Evolutionary conservation across 2,797 vertebrate species (phyloP).

Genomic region (Lindbergichthys nudifrons): DNA sequence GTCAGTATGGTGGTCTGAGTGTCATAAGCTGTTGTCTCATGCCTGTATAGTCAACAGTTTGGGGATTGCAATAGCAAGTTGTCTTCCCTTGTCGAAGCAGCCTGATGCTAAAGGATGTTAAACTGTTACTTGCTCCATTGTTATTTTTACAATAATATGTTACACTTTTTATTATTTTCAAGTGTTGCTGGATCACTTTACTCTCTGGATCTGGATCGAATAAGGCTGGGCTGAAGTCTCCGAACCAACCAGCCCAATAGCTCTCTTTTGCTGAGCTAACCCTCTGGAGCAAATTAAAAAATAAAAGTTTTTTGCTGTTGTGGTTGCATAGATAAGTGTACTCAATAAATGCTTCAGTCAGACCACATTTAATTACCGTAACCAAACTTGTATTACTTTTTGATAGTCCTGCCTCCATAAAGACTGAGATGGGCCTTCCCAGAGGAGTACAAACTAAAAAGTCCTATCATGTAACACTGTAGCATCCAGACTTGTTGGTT

Average conservation of each 20-base stretch:
- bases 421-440: not conserved
- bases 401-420: constrained; percentile 1
- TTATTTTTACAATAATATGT: not conserved
- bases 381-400: not conserved
- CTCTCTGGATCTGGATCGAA: not conserved
- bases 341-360: not conserved
- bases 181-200: not conserved
- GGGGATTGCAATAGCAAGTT: not conserved
- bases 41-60: constrained; percentile 8
- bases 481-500: not conserved
- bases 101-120: not conserved
- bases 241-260: not conserved
- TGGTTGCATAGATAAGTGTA: no score
- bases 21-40: not conserved
- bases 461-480: not conserved
- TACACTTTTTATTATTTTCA: not conserved
- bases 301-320: no score
- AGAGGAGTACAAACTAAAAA: not conserved
- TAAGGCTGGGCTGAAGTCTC: not conserved
- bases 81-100: not conserved
- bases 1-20: not conserved
- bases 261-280: not conserved
- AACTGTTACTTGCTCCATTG: not conserved
- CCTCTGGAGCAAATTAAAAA: not conserved
- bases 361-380: not conserved